Base-by-base conservation (phyloP, 1,140 invertebrate species). In the Bactericera cockerelli region DNA sequence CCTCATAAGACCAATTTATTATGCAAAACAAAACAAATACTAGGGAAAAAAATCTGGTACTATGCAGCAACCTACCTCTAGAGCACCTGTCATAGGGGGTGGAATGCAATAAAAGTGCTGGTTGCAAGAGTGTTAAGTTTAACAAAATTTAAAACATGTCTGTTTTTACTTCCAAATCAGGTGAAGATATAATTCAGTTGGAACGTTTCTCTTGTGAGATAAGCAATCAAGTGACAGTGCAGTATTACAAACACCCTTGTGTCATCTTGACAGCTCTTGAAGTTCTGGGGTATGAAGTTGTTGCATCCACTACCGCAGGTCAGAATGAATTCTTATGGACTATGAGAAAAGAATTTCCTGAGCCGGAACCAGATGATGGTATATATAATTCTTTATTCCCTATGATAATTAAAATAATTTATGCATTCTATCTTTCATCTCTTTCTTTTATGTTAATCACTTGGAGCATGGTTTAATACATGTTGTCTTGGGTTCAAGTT, bases 251-350 rank as follows among this genome's bases (percentile, higher is more conserved):
- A 72, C 86, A 89, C 78, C 86, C 86, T 65, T 88, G 85, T 72
- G 84, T 89, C 61, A 85, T 89, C 68, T 76, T 90, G 63, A 87
- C 85, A 56, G 87, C 86, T 62, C 71, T 89, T 62, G 87, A 90
- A 77, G 86, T 89, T 56, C 76, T 90, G 62, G 87, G 86, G 42
- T 90, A 89, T 71, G 84, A 83, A 74, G 86, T 90, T 42, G 84
- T 90, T 25, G 85, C 87, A 61, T 88, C 86, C 26, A 87, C 86
- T 61, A 87, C 84, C 59, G 80, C 83, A 61, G 83, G 87, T 26
- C 86, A 87, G 71, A 85, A 88, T 69, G 85, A 88, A 67, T 87
- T 88, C 66, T 88, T 89, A 84, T 90, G 87, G 87, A 90, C 87
- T 71, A 87, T 89, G 83, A 82, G 86, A 77, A 87, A 86, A 72